These are phyloP conservation scores for Ceraclea dissimilis DNA, from an alignment of 2,888 invertebrate genomes.

Conservation along the genomic window DNA sequence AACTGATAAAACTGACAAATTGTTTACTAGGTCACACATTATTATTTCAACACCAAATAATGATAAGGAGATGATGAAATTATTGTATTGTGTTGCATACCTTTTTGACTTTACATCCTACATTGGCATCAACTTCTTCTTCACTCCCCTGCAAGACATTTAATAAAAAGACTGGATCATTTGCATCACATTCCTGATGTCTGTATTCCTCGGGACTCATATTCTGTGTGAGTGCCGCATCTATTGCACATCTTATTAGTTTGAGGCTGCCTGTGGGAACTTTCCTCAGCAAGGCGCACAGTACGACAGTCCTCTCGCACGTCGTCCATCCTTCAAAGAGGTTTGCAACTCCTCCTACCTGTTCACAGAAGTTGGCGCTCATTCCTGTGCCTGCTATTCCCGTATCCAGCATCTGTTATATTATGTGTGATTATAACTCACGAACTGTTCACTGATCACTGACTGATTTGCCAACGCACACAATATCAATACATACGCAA, in stretches of 20 bases:
- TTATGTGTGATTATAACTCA: not conserved
- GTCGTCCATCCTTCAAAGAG: conserved; percentile 88
- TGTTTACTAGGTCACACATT: no score
- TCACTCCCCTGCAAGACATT: conserved; percentile 9
- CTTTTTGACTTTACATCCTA: conserved; percentile 10
- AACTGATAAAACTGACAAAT: no score
- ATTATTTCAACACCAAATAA: no score
- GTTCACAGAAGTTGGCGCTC: conserved; percentile 69
- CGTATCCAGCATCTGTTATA: conserved; percentile 15
- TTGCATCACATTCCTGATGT: conserved; percentile 64
- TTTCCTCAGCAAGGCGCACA: conserved; percentile 79
- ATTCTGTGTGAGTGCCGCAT: conserved; percentile 69
- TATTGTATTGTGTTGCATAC: no score
- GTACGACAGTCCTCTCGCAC: conserved; percentile 85
- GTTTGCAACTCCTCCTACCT: conserved; percentile 75
- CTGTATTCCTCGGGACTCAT: conserved; percentile 51
- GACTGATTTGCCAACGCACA: not conserved
- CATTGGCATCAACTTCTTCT: conserved; percentile 11
- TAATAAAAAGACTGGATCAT: conserved; percentile 52
- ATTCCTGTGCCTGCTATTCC: conserved; percentile 28
- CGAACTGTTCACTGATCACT: not conserved
- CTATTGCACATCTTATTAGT: conserved; percentile 73
- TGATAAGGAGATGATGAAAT: no score
- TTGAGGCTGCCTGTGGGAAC: conserved; percentile 79
- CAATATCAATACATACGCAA: not conserved